Percentiles rank a stretch among this genome's conserved stretches.
phyloP scores from a whole-genome alignment of 1,140 invertebrate genomes.

The Laodelphax striatellus region DNA sequence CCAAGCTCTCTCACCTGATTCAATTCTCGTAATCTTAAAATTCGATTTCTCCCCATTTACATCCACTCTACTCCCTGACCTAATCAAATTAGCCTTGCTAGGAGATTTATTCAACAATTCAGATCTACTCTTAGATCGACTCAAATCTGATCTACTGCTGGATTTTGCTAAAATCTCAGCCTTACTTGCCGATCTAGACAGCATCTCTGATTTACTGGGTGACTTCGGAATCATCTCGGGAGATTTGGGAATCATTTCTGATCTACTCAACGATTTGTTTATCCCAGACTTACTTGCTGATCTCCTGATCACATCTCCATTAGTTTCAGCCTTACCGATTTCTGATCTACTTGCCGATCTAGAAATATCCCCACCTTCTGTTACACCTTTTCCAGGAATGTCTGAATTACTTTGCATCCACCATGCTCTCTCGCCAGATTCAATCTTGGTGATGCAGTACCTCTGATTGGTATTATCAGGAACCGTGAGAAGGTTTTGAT shows the following conservation, averaged over 20 bases:
- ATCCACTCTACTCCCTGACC: background rate
- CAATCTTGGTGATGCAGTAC: constrained; percentile 16
- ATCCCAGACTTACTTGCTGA: too few relatives aligned
- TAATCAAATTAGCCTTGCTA: background rate
- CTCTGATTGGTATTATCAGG: background rate
- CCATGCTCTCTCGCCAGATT: constrained; percentile 46
- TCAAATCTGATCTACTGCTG: background rate
- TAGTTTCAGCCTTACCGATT: too few relatives aligned
- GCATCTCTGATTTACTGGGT: too few relatives aligned
- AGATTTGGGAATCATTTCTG: too few relatives aligned
- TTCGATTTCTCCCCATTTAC: background rate
- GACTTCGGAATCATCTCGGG: too few relatives aligned
- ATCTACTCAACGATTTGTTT: too few relatives aligned
- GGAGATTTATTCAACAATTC: background rate
- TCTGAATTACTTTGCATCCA: constrained; percentile 37
- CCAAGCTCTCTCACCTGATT: constrained; percentile 46
- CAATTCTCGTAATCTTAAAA: constrained; percentile 17
- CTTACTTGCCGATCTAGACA: background rate
- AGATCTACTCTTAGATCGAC: background rate
- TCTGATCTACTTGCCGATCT: too few relatives aligned
- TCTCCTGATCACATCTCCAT: too few relatives aligned
- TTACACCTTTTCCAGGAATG: background rate
- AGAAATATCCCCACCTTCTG: background rate
- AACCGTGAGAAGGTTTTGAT: background rate
- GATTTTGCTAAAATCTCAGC: background rate